Evolutionary conservation across 2,888 invertebrate species (phyloP).

Genomic region (Scrobipalpa atriplicella): DNA sequence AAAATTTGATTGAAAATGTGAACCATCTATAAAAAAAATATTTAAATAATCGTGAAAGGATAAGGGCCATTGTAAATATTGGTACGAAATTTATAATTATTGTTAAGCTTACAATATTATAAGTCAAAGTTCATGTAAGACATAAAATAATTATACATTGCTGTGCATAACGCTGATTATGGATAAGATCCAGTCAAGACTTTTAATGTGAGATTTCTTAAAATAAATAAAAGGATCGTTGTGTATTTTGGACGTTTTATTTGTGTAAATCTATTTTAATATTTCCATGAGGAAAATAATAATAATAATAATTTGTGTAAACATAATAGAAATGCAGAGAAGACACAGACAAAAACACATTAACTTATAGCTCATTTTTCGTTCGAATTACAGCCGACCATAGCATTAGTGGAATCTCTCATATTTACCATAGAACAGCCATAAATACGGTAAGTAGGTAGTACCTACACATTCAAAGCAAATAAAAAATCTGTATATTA

Average conservation of each 20-base stretch:
- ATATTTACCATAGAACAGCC: no score
- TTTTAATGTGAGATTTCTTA: constrained; percentile 79
- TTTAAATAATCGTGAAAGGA: constrained; percentile 41
- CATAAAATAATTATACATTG: constrained; percentile 54
- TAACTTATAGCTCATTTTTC: no score
- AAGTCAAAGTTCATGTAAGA: constrained; percentile 59
- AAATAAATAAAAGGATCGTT: constrained; percentile 74
- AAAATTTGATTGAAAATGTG: not conserved
- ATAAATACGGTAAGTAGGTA: no score
- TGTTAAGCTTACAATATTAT: constrained; percentile 38
- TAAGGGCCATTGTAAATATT: constrained; percentile 75
- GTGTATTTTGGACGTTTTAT: constrained; percentile 62
- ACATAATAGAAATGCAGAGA: no score
- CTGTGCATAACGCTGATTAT: constrained; percentile 79
- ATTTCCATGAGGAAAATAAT: no score
- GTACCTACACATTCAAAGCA: no score
- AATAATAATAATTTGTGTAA: no score
- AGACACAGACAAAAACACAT: no score
- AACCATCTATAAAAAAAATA: not conserved
- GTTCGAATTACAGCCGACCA: no score
- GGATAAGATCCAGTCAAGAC: constrained; percentile 81
- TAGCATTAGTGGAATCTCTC: no score
- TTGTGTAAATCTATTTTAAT: constrained; percentile 31
- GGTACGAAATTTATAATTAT: constrained; percentile 55
- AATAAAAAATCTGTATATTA: no score